Base-by-base conservation (phyloP, 1,140 invertebrate genomes). In the Calephelis nemesis region DNA sequence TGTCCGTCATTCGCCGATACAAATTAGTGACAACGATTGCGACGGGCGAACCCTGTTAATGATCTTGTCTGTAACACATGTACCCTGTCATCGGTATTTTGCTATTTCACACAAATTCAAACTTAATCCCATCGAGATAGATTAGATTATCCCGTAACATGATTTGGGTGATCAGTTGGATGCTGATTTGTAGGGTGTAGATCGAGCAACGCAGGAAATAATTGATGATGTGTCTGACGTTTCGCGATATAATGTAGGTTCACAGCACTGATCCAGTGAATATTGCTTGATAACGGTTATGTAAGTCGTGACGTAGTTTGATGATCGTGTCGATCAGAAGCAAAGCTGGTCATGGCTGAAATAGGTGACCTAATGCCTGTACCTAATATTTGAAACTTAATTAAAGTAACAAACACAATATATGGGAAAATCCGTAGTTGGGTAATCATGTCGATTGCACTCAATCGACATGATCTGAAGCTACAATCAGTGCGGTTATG, bases 21-120 rank as follows among this genome's bases (percentile, higher is more conserved):
- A 83, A 85, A 85, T 86, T 86, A 86, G 84, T 87, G 84, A 82
- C 82, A 82, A 79, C 81, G 74, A 70, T 49, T 60, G 68, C 77
- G 71, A 74, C 70, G 76, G 67, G 65, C 73, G 76, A 76, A 79
- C 78, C 76, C 78, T 82, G 81, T 82, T 84, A 84, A 84, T 79
- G 81, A 83, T 84, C 81, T 80, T 82, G 80, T 82, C 76, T 75
- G 74, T 75, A 75, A 74, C 73, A 72, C 69, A 69, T 70, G 68
- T 65, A 70, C 67, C 42, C 62, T 60, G 63, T 67, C 42, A 63
- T 63, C 60, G 12, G 15, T 7, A n/a, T n/a, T 42, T 15, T 52
- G 40, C 30, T 12, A 40, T 3, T 11, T 30, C 60, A 73, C 54
- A 11, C 66, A 11, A 62, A 65, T 73, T 63, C 67, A 63, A 13